These are phyloP conservation scores for Chrysomallon squamiferum DNA, from an alignment of 1,140 invertebrate genomes.

Conservation along the genomic window DNA sequence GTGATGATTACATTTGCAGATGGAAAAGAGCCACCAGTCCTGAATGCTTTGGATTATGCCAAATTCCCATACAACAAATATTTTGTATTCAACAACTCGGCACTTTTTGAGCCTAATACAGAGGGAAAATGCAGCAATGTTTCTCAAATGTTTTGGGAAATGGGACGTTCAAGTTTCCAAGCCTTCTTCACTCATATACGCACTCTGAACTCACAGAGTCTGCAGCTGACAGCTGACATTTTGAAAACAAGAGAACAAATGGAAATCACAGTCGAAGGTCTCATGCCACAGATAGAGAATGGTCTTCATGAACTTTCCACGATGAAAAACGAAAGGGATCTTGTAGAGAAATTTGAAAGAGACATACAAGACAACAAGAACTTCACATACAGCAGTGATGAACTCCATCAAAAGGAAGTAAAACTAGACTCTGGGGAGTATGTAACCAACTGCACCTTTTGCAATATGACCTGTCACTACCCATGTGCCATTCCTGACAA, in stretches of 20 bases:
- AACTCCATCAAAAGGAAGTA: constrained; percentile 6
- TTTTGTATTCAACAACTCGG: constrained; percentile 1
- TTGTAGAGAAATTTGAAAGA: not conserved
- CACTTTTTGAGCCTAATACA: constrained; percentile 14
- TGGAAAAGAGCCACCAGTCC: constrained; percentile 8
- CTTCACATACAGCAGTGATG: constrained; percentile 16
- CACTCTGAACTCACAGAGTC: no score
- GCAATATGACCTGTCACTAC: constrained; percentile 33
- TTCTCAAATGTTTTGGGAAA: constrained; percentile 24
- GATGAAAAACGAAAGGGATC: constrained; percentile 10
- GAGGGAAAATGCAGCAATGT: not conserved
- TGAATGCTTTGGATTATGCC: constrained; percentile 21
- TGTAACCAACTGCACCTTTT: constrained; percentile 35
- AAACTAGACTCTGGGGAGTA: constrained; percentile 15
- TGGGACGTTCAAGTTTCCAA: constrained; percentile 10
- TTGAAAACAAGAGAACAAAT: constrained; percentile 14
- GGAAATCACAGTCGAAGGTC: constrained; percentile 11
- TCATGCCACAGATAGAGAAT: constrained; percentile 13
- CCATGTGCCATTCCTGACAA: constrained; percentile 15
- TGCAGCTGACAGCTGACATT: constrained; percentile 7
- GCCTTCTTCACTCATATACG: no score
- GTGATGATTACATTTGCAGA: constrained; percentile 40
- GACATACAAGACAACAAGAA: constrained; percentile 31
- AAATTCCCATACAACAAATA: constrained; percentile 17
- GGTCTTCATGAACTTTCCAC: constrained; percentile 15